Evolutionary conservation across 1,140 invertebrate genomes (phyloP).

Genomic region (Drosophila busckii): DNA sequence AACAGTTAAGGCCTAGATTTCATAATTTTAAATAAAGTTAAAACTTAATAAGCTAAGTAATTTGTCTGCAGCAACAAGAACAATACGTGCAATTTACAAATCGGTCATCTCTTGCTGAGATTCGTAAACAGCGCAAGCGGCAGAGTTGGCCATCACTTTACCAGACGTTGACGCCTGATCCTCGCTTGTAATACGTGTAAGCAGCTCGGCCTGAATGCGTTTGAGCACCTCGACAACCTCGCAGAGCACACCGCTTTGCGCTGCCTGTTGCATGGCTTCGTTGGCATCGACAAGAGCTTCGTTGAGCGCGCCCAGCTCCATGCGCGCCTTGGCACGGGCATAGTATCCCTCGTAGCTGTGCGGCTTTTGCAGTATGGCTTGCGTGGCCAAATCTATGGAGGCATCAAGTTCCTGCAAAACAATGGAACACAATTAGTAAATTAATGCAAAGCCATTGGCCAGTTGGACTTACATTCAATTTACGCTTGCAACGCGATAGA

Average conservation of each 20-base stretch:
- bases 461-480: conserved; percentile 89
- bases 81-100: conserved; percentile 65
- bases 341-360: conserved; percentile 96
- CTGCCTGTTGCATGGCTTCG: conserved; percentile 79
- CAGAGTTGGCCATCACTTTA: conserved; percentile 19
- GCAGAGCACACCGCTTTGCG: conserved; percentile 63
- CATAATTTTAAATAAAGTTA: conserved; percentile 15
- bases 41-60: conserved; percentile 44
- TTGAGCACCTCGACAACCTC: conserved; percentile 72
- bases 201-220: conserved; percentile 69
- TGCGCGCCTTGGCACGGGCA: conserved; percentile 90
- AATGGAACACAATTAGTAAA: not conserved
- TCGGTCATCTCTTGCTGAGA: conserved; percentile 77
- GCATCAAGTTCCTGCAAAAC: conserved; percentile 86
- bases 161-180: conserved; percentile 25
- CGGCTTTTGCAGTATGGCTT: conserved; percentile 89
- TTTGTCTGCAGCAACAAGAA: too few relatives aligned
- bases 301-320: conserved; percentile 83
- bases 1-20: conserved; percentile 36
- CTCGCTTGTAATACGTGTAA: conserved; percentile 63
- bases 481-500: conserved; percentile 93
- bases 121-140: conserved; percentile 48
- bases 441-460: not conserved
- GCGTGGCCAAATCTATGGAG: conserved; percentile 91
- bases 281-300: conserved; percentile 81